Evolutionary conservation across 2,113 vertebrate genomes (phyloP), one percentile per base, ranked within the genome.

Genomic region (Calypte anna): DNA sequence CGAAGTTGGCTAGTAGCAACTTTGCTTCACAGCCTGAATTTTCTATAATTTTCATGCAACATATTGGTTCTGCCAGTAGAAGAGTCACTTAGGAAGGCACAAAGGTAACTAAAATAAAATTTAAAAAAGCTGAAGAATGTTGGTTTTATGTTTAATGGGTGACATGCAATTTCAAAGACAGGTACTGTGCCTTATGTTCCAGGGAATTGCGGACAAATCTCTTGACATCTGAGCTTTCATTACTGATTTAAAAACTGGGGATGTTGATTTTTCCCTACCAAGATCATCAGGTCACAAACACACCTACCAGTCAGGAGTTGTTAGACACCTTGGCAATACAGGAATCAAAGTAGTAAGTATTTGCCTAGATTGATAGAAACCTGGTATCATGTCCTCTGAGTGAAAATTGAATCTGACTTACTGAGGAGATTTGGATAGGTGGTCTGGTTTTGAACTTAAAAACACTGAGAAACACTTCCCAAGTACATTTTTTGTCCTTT

Each of bases 381-480:
- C 59, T 59, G 24, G 31, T 77, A 90, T 64, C 68, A 33, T 81
- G 48, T 11, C 57, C 75, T 80, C 90, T 88, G 67, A 58, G 48
- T 64, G 87, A 95, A 95, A 88, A 94, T 38, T 24, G 72, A 88
- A 77, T 40, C 55, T 84, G 91, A 89, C 74, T 96, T 93, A 96
- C 86, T 92, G 58, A 94, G 89, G 61, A 74, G 77, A 85, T 96
- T 83, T 83, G 81, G 79, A 88, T 77, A 94, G 84, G 85, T 96
- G 90, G 95, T 94, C 91, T 6, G 8, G 33, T 88, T 93, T 95
- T 94, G 70, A 95, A 95, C 90, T 88, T 90, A 86, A 95, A 96
- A 95, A 88, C 51, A 92, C 43, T 44, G 82, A 86, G 90, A 88
- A 95, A 95, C 75, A 90, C 64, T 88, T 94, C 91, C 91, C 72